A percentile compares a stretch with the other conserved stretches of the same genome.
phyloP scores from a whole-genome alignment of 1,140 invertebrate species.

The Drosophila simulans region DNA sequence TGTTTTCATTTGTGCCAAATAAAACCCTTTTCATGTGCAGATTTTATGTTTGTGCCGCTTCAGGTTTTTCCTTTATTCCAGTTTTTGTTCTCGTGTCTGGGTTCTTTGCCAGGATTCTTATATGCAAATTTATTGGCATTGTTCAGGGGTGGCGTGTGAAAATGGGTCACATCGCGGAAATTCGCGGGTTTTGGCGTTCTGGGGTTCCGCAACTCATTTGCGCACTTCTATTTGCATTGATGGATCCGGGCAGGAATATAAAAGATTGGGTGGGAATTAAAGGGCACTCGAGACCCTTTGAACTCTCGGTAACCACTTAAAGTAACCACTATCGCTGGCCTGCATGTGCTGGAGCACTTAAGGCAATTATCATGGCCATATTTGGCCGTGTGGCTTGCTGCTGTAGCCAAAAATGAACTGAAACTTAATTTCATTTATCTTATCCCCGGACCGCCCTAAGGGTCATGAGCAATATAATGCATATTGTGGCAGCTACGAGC shows the following conservation, averaged over 20 bases:
- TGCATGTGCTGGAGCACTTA: conserved; percentile 45
- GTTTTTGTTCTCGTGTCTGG: conserved; percentile 19
- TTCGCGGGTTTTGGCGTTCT: neutral
- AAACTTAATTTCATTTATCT: conserved; percentile 77
- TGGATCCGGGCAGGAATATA: conserved; percentile 12
- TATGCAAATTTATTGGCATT: conserved; percentile 79
- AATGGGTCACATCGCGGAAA: conserved; percentile 52
- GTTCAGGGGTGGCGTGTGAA: conserved; percentile 19
- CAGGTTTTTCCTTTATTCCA: conserved; percentile 34
- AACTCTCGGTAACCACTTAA: conserved; percentile 29
- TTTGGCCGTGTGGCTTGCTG: conserved; percentile 22
- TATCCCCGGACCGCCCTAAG: conserved; percentile 63
- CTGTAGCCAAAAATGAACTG: conserved; percentile 56
- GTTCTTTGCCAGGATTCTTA: conserved; percentile 47
- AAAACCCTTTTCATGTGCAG: conserved; percentile 69
- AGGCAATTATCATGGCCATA: conserved; percentile 56
- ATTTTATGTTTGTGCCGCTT: conserved; percentile 61
- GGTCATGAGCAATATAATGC: conserved; percentile 62
- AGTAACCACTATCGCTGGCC: conserved; percentile 28
- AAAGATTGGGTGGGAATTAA: conserved; percentile 26
- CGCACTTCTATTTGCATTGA: conserved; percentile 39
- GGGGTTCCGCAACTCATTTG: conserved; percentile 25
- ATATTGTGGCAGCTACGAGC: conserved; percentile 62
- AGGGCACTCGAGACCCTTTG: conserved; percentile 21
- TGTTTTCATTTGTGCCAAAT: conserved; percentile 67